Percentiles rank a stretch among this genome's conserved stretches.
Evolutionary conservation across 2,113 vertebrate genomes (phyloP).

Genomic region (Aldabrachelys gigantea): DNA sequence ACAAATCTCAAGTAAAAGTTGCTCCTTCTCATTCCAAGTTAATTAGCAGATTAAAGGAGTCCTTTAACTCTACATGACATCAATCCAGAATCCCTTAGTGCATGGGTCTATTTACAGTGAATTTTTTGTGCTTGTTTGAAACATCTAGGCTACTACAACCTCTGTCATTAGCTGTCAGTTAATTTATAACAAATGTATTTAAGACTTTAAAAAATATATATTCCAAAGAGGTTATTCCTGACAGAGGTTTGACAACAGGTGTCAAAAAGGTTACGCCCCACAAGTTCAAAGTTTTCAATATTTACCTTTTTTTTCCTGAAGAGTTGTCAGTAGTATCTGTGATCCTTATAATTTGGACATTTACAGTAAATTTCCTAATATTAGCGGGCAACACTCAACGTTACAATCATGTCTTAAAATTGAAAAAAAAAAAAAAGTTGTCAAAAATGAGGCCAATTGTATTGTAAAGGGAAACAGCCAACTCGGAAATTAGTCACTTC

Average conservation of each 20-base stretch:
- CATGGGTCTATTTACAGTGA: neutral
- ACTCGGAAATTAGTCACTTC: neutral
- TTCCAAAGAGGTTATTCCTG: slow-evolving; percentile 13
- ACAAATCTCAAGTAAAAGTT: neutral
- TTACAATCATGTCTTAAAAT: neutral
- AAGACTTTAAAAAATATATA: neutral
- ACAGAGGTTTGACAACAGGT: neutral
- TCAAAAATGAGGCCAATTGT: neutral
- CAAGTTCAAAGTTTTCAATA: neutral
- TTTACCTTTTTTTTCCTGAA: neutral
- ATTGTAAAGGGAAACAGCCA: neutral
- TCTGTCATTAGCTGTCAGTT: slow-evolving; percentile 13
- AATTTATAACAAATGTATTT: neutral
- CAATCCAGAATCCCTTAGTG: neutral
- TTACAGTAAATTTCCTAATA: neutral
- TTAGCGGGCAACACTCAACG: neutral
- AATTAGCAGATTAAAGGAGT: neutral
- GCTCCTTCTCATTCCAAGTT: neutral
- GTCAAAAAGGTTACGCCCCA: neutral
- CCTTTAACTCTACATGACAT: accelerated
- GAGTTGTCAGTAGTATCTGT: neutral
- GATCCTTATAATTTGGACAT: neutral
- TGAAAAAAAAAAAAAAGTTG: neutral
- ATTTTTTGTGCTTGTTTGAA: neutral
- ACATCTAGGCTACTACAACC: neutral